phyloP scores from a whole-genome alignment of 2,797 vertebrate genomes.

The Aldrovandia affinis region DNA sequence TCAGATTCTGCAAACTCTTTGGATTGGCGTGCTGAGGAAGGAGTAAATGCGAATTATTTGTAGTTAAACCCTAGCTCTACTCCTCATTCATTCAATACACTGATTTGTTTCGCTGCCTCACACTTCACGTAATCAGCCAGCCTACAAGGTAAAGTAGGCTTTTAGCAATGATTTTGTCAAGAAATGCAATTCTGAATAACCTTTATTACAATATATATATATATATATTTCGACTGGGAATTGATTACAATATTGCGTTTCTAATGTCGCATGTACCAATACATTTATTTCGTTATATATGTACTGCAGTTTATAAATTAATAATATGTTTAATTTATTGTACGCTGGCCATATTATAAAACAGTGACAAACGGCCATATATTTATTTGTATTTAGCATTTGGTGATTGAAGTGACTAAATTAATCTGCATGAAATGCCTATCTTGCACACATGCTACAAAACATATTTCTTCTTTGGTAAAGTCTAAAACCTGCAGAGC shows the following conservation, averaged over 20 bases:
- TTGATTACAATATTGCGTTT: background rate
- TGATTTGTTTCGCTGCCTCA: background rate
- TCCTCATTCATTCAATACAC: background rate
- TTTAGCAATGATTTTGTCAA: background rate
- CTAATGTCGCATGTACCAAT: background rate
- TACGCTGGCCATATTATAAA: background rate
- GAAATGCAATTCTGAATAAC: background rate
- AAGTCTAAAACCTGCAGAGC: background rate
- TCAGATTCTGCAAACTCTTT: background rate
- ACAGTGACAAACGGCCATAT: background rate
- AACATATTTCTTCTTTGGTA: background rate
- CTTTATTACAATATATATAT: background rate
- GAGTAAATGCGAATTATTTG: too few relatives aligned
- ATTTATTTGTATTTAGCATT: background rate
- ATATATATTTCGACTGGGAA: background rate
- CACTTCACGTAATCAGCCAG: background rate
- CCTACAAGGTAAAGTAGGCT: background rate
- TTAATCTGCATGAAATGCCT: background rate
- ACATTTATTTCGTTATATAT: background rate
- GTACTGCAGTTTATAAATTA: background rate
- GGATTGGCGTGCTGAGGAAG: too few relatives aligned
- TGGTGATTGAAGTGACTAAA: background rate
- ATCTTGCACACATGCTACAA: background rate
- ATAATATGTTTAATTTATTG: background rate
- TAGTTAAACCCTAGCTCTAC: background rate